Conservation (phyloP, 2,113 vertebrate species). For the Xyrauchen texanus region DNA sequence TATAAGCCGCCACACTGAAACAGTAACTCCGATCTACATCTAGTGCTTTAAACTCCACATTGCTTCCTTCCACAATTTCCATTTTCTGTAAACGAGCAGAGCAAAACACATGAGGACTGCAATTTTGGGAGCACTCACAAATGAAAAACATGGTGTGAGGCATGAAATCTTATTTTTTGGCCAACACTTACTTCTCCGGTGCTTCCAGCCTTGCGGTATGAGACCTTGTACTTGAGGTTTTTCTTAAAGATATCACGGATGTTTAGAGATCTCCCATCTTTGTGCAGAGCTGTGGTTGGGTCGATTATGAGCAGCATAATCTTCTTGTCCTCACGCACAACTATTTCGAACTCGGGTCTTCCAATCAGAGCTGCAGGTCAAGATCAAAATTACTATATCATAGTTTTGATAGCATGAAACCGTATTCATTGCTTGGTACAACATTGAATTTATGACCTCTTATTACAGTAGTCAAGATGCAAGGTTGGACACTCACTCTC, state of each 20-base stretch:
- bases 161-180: background rate
- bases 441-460: too few relatives aligned
- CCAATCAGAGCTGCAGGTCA: conserved; percentile 79
- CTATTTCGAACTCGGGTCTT: conserved; percentile 69
- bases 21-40: conserved; percentile 83
- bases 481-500: conserved; percentile 79
- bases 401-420: too few relatives aligned
- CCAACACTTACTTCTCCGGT: conserved; percentile 80
- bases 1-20: conserved; percentile 78
- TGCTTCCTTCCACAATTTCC: conserved; percentile 57
- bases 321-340: conserved; percentile 46
- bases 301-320: conserved; percentile 76
- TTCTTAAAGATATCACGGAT: conserved; percentile 80
- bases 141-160: background rate
- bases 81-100: conserved; percentile 72
- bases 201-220: conserved; percentile 82
- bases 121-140: background rate
- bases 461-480: too few relatives aligned
- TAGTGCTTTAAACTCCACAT: conserved; percentile 62
- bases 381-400: conserved; percentile 10
- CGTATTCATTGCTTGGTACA: too few relatives aligned
- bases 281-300: conserved; percentile 70
- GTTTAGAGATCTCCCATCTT: conserved; percentile 65
- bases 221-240: conserved; percentile 81
- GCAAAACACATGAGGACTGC: background rate